Conservation (phyloP, 30 jellyfish, hydroid and myxozoan genomes). For the Clytia hemisphaerica region DNA sequence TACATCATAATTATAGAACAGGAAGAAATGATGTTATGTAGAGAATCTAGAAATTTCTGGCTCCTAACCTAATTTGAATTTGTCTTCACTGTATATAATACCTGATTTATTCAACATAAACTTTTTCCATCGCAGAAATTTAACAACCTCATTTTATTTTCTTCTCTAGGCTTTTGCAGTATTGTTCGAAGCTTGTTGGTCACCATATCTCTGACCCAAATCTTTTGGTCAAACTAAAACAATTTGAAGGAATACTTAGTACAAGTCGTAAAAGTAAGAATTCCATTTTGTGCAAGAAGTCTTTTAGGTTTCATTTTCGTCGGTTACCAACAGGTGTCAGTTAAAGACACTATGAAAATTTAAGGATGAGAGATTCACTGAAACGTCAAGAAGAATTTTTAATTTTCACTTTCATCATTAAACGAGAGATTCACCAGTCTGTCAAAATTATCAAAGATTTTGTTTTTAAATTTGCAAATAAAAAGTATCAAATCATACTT, state of each 20-base stretch:
- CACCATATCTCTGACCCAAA: conserved; percentile 25
- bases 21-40: too few relatives aligned
- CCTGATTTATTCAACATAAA: neutral
- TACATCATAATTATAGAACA: neutral
- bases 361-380: neutral
- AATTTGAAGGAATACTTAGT: conserved; percentile 56
- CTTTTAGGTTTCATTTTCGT: neutral
- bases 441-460: neutral
- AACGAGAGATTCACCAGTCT: too few relatives aligned
- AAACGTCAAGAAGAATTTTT: neutral
- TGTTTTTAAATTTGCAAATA: neutral
- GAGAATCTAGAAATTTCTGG: too few relatives aligned
- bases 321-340: neutral
- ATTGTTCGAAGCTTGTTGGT: conserved; percentile 67
- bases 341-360: too few relatives aligned
- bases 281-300: neutral
- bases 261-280: conserved; percentile 82
- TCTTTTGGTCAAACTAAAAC: conserved; percentile 44
- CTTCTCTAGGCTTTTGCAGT: conserved; percentile 58
- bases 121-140: neutral
- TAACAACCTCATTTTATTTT: neutral
- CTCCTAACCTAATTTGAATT: neutral
- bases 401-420: too few relatives aligned
- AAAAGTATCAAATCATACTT: neutral
- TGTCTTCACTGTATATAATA: neutral